Evolutionary conservation across 1,140 invertebrate genomes (phyloP).

Genomic region (Battus philenor): DNA sequence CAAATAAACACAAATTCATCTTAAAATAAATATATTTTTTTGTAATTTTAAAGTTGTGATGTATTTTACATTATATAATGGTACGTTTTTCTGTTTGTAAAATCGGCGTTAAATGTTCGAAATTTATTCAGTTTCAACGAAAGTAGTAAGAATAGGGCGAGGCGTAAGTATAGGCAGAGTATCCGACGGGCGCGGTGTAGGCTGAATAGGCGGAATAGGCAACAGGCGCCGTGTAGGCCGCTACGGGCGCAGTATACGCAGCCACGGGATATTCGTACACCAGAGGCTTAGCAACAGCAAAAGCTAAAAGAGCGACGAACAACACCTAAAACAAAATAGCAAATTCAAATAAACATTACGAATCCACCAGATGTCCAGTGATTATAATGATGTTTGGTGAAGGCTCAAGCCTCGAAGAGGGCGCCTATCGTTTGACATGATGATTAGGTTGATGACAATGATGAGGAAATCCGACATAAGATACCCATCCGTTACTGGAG

Average conservation of each 20-base stretch:
- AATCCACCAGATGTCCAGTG: no score
- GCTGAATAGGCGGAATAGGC: constrained; percentile 40
- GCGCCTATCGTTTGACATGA: no score
- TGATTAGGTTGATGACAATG: no score
- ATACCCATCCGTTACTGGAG: no score
- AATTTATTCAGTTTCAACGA: constrained; percentile 24
- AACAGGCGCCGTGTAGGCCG: constrained; percentile 53
- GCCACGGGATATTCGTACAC: constrained; percentile 53
- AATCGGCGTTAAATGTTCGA: constrained; percentile 6
- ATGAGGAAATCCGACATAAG: no score
- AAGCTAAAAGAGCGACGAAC: constrained; percentile 69
- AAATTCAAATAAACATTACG: no score
- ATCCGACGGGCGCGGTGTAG: constrained; percentile 43
- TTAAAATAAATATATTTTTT: constrained; percentile 3
- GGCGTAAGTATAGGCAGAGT: constrained; percentile 43
- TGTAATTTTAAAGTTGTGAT: constrained; percentile 1
- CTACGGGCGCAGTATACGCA: constrained; percentile 48
- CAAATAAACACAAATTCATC: neutral
- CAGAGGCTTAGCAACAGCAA: constrained; percentile 71
- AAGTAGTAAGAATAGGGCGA: constrained; percentile 48
- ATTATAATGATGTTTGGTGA: no score
- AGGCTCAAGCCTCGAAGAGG: no score
- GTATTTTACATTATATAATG: constrained; percentile 7
- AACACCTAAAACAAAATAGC: constrained; percentile 56
- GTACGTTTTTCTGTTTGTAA: no score